Base-by-base conservation (phyloP, 2,888 invertebrate genomes). In the Trichogramma evanescens region DNA sequence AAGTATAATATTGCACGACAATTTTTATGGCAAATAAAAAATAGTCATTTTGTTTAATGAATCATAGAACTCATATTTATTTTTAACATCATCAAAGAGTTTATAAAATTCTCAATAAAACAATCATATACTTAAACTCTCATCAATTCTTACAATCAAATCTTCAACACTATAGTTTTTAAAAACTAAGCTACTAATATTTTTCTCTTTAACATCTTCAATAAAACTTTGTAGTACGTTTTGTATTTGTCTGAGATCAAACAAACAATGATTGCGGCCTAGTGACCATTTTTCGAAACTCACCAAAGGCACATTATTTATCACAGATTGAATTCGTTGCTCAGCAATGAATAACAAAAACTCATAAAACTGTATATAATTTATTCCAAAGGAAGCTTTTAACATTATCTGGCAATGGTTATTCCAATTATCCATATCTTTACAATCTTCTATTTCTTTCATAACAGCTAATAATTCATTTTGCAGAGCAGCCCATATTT, bases 351-450 rank as follows among this genome's bases (percentile, higher is more conserved):
- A 84, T 66, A 79, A 77, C 56, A 92, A 71, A 70, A 91, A 84
- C 59, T 83, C 80, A 54, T 85, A 81, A 80, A 92, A 92, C 65
- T 83, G 82, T 66, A 77, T 71, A 75, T 85, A 88, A 79, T 93
- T 84, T 79, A 93, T 86, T 54, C 93, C 93, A 80, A 87, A 89
- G 38, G 86, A 82, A 9, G 87, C 85, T 75, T 87, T 86, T 46
- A 93, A 79, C 80, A 94, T 86, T 2, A 87, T 72, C 79, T 96
- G 95, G 75, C 93, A 94, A 69, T 93, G 89, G 39, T 83, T 80
- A 51, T 80, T 73, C 85, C 89, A 95, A 63, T 84, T 83, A 4
- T 86, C 85, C 83, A 89, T 89, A 60, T 84, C 84, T 66, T 78
- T 82, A 68, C 91, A 91, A 73, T 95, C 92, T 40, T 81, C 79